A percentile compares a stretch with the other conserved stretches of the same genome.
Conservation (phyloP, 2,888 invertebrate species). For the Cryptosula pallasiana region DNA sequence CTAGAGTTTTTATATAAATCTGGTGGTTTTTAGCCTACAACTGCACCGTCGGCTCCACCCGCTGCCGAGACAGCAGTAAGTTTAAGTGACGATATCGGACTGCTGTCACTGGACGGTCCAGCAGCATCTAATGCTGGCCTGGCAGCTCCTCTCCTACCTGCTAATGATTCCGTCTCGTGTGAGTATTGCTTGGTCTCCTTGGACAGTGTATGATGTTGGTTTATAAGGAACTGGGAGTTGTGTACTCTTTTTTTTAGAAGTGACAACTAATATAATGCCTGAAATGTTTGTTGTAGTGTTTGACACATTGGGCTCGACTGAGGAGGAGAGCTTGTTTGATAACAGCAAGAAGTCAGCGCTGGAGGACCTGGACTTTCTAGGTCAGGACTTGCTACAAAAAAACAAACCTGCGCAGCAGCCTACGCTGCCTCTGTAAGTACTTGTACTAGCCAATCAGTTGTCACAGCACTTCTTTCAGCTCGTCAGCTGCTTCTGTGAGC, state of each 20-base stretch:
- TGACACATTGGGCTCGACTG: background rate
- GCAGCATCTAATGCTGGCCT: background rate
- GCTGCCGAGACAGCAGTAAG: background rate
- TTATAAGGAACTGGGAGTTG: too few relatives aligned
- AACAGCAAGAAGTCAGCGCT: slow-evolving; percentile 55
- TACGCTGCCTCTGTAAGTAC: too few relatives aligned
- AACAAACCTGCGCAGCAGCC: slow-evolving; percentile 23
- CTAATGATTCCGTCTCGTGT: background rate
- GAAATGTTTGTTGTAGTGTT: background rate
- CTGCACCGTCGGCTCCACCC: background rate
- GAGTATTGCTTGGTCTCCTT: too few relatives aligned
- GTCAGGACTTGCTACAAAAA: slow-evolving; percentile 65
- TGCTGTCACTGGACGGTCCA: slow-evolving; percentile 6
- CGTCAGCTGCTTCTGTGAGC: too few relatives aligned
- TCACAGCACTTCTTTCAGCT: too few relatives aligned
- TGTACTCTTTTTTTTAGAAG: too few relatives aligned
- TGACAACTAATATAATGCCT: too few relatives aligned
- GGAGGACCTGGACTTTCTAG: slow-evolving; percentile 73
- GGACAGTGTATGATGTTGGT: too few relatives aligned
- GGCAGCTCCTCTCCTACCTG: slow-evolving; percentile 6
- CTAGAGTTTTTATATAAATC: background rate
- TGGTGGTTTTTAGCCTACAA: background rate
- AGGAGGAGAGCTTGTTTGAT: slow-evolving; percentile 6
- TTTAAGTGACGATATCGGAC: slow-evolving; percentile 11
- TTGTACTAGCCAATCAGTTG: background rate